Evolutionary conservation across 2,888 invertebrate genomes (phyloP).

Genomic region (Andrena minutula): DNA sequence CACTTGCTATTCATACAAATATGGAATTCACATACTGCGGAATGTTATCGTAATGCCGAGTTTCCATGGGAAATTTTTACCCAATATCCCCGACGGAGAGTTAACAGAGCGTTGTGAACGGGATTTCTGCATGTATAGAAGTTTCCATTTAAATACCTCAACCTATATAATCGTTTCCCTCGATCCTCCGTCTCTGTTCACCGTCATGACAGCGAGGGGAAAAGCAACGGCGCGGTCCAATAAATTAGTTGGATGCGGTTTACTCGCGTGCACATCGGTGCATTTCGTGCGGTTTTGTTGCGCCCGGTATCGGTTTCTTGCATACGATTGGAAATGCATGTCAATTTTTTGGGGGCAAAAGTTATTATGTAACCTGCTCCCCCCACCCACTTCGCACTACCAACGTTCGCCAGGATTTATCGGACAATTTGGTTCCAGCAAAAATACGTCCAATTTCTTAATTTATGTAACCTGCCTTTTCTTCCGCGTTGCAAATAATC

Average conservation of each 20-base stretch:
- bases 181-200: constrained; percentile 11
- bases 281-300: constrained; percentile 42
- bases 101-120: constrained; percentile 4
- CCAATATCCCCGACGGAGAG: neutral
- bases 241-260: constrained; percentile 57
- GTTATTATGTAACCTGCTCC: neutral
- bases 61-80: constrained; percentile 10
- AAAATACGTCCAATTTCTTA: neutral
- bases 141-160: constrained; percentile 36
- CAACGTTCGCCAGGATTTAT: neutral
- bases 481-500: neutral
- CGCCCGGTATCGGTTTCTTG: constrained; percentile 27
- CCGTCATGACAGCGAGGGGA: constrained; percentile 27
- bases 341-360: constrained; percentile 4
- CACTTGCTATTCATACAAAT: too few species aligned
- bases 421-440: neutral
- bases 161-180: constrained; percentile 24
- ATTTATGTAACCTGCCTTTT: neutral
- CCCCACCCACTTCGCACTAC: neutral
- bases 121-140: neutral
- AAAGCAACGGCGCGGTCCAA: constrained; percentile 31
- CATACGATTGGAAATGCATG: constrained; percentile 33
- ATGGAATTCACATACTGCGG: neutral
- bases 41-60: neutral
- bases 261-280: constrained; percentile 45